Percentiles rank a stretch among this genome's conserved stretches.
Conservation (phyloP, 2,888 invertebrate genomes). For the Steromphala cineraria region DNA sequence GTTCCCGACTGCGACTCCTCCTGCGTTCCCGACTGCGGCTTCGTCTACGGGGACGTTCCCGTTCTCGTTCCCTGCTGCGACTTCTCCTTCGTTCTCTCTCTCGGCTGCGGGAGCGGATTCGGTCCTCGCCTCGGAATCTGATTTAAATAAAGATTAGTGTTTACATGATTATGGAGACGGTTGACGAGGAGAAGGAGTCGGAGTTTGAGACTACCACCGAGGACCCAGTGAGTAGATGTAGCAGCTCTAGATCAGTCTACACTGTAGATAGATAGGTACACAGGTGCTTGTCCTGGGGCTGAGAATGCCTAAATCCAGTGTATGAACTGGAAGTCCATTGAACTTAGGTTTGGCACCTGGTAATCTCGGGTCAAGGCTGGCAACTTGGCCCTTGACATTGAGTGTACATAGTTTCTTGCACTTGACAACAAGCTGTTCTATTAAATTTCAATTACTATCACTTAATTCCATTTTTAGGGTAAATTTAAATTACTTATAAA, state of each 20-base stretch:
- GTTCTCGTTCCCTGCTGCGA: conserved; percentile 44
- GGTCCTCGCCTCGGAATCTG: conserved; percentile 45
- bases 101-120: conserved; percentile 24
- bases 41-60: conserved; percentile 28
- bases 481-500: no score
- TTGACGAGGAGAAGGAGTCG: neutral
- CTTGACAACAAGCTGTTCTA: no score
- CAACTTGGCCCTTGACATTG: no score
- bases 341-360: no score
- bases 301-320: no score
- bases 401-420: no score
- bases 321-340: no score
- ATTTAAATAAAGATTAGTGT: conserved; percentile 1
- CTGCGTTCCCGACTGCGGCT: conserved; percentile 34
- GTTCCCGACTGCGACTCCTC: conserved; percentile 47
- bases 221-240: neutral
- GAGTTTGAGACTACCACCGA: neutral
- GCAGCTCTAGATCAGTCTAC: neutral
- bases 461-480: no score
- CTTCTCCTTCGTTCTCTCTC: conserved; percentile 35
- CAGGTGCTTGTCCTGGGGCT: no score
- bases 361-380: no score
- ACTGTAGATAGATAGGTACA: neutral
- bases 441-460: no score
- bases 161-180: neutral